phyloP scores from a whole-genome alignment of 2,113 vertebrate genomes.

The Lepisosteus oculatus region DNA sequence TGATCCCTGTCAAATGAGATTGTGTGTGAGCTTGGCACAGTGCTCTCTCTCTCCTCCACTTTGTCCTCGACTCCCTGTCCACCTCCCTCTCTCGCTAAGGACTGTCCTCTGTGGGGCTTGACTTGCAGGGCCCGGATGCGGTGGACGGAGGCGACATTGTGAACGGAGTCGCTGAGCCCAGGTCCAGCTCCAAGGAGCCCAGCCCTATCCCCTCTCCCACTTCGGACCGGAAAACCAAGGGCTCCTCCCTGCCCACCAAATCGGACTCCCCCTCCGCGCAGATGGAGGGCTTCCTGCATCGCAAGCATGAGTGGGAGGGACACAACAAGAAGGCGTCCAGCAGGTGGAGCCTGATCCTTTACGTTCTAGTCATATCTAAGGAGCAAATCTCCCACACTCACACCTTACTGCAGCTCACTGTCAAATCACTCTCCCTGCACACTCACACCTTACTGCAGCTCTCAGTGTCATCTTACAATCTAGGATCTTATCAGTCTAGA shows the following conservation, averaged over 20 bases:
- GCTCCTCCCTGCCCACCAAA: slow-evolving; percentile 80
- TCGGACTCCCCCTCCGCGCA: slow-evolving; percentile 73
- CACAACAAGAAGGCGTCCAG: slow-evolving; percentile 95
- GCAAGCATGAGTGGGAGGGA: slow-evolving; percentile 93
- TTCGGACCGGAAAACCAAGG: slow-evolving; percentile 75
- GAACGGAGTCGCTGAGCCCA: slow-evolving; percentile 84
- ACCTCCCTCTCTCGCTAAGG: not conserved
- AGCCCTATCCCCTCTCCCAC: slow-evolving; percentile 82
- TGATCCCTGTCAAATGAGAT: not conserved
- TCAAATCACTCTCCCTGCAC: too few relatives aligned
- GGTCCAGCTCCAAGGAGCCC: slow-evolving; percentile 85
- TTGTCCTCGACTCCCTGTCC: not conserved
- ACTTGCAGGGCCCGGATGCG: slow-evolving; percentile 69
- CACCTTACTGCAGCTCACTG: too few relatives aligned
- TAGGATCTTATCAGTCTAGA: too few relatives aligned
- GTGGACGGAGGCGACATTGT: slow-evolving; percentile 75
- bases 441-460: too few relatives aligned
- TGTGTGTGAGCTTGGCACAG: not conserved
- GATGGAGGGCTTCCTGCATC: slow-evolving; percentile 86
- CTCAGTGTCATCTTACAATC: too few relatives aligned
- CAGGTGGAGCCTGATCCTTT: slow-evolving; percentile 64
- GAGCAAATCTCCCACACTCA: too few relatives aligned
- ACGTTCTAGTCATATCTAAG: too few relatives aligned
- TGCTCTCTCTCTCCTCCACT: not conserved
- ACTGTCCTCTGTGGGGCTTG: not conserved